Evolutionary conservation across 1,140 invertebrate genomes (phyloP).

Genomic region (Phthorimaea operculella): DNA sequence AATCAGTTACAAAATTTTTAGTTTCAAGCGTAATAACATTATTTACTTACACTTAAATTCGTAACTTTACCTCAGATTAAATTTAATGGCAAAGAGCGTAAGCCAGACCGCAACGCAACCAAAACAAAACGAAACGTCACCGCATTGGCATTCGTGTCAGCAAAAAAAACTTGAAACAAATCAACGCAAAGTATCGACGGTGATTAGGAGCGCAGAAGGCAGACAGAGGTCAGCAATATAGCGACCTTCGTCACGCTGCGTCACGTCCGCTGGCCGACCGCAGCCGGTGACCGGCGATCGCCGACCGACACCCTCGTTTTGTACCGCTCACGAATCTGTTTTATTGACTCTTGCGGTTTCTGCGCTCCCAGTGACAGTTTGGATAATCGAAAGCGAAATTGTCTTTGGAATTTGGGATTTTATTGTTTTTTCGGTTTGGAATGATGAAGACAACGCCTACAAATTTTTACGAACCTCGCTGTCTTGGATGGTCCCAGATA

Average conservation of each 20-base stretch:
- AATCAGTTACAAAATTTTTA: no score
- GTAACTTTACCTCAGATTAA: no score
- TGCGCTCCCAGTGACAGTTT: constrained; percentile 48
- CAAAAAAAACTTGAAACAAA: constrained; percentile 16
- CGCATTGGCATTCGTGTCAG: not conserved
- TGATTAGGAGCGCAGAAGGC: constrained; percentile 48
- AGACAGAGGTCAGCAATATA: constrained; percentile 65
- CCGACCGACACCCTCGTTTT: constrained; percentile 43
- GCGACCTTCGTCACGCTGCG: constrained; percentile 58
- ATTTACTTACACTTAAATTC: no score
- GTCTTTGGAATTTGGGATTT: constrained; percentile 13
- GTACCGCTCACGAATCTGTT: constrained; percentile 35
- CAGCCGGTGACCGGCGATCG: constrained; percentile 26
- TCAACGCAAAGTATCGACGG: constrained; percentile 33
- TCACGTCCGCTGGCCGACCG: constrained; percentile 56
- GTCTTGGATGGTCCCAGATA: no score
- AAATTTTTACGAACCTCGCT: no score
- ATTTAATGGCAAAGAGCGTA: no score
- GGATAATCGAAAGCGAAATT: constrained; percentile 51
- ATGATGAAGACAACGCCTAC: no score
- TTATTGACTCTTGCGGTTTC: constrained; percentile 63
- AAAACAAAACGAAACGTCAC: not conserved
- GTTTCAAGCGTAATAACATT: no score
- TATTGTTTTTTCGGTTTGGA: constrained; percentile 5
- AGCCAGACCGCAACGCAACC: no score